Conservation (phyloP, 2,113 vertebrate genomes). For the Dromiciops gliroides region DNA sequence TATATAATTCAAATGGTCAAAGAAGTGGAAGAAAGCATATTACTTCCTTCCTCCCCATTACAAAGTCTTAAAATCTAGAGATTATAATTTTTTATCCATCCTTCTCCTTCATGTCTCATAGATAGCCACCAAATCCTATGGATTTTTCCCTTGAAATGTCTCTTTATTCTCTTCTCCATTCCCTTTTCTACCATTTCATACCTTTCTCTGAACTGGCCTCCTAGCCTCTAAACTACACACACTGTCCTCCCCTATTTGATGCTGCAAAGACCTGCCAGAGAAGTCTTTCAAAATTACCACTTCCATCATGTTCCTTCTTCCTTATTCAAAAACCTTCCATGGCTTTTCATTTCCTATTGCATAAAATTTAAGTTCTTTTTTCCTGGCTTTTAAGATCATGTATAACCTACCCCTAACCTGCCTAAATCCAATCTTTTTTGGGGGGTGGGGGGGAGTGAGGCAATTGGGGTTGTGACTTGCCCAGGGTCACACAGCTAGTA, state of each 20-base stretch:
- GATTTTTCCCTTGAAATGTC: neutral
- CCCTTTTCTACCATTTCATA: neutral
- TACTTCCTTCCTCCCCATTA: neutral
- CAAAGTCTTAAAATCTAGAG: neutral
- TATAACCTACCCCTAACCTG: neutral
- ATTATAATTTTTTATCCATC: neutral
- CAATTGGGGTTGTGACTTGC: no score
- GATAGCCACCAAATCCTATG: neutral
- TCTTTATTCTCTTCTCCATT: neutral
- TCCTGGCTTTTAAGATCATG: neutral
- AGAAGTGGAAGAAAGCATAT: neutral
- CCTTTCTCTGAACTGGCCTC: neutral
- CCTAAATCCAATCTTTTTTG: neutral
- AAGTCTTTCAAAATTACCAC: neutral
- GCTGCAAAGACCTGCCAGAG: neutral
- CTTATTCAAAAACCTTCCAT: neutral
- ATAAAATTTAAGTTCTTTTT: neutral
- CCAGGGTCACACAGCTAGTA: no score
- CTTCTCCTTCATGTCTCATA: neutral
- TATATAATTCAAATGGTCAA: slow-evolving; percentile 26
- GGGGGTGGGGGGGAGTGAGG: no score
- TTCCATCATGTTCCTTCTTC: neutral
- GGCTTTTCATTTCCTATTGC: neutral
- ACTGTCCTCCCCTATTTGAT: neutral
- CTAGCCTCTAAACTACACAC: neutral